These are phyloP conservation scores for Sylvilagus bachmani DNA, from an alignment of 2,113 vertebrate species.

Conservation along the genomic window DNA sequence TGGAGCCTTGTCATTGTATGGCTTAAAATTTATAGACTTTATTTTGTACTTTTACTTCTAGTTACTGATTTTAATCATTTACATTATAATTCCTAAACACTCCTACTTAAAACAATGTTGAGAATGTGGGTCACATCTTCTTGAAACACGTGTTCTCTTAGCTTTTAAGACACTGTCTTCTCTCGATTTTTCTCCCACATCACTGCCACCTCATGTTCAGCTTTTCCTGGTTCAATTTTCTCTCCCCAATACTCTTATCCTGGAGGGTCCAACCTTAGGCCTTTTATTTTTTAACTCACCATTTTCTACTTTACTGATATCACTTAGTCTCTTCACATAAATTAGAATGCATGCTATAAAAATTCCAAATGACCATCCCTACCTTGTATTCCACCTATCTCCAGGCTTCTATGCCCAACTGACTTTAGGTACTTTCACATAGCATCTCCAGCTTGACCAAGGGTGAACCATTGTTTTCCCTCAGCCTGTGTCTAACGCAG, in stretches of 20 bases:
- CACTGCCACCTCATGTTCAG: not conserved
- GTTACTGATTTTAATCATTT: not conserved
- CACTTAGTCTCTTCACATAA: not conserved
- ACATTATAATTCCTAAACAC: not conserved
- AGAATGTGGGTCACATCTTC: not conserved
- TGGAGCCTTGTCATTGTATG: not conserved
- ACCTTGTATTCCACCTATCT: not conserved
- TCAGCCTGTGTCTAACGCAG: fast-evolving
- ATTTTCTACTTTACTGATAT: not conserved
- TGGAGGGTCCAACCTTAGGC: not conserved
- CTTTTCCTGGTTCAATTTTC: not conserved
- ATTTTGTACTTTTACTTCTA: not conserved
- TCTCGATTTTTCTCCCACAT: not conserved
- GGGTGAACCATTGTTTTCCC: not conserved
- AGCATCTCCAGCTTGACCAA: not conserved
- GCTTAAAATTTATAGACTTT: not conserved
- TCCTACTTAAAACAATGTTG: not conserved
- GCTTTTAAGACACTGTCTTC: not conserved
- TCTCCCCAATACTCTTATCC: not conserved
- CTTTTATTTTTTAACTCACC: not conserved
- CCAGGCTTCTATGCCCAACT: fast-evolving
- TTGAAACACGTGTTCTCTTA: not conserved
- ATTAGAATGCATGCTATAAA: not conserved
- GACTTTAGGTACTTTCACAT: not conserved
- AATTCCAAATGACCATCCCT: not conserved